Evolutionary conservation across 2,888 invertebrate genomes (phyloP).

Genomic region (Nycteola revayana): DNA sequence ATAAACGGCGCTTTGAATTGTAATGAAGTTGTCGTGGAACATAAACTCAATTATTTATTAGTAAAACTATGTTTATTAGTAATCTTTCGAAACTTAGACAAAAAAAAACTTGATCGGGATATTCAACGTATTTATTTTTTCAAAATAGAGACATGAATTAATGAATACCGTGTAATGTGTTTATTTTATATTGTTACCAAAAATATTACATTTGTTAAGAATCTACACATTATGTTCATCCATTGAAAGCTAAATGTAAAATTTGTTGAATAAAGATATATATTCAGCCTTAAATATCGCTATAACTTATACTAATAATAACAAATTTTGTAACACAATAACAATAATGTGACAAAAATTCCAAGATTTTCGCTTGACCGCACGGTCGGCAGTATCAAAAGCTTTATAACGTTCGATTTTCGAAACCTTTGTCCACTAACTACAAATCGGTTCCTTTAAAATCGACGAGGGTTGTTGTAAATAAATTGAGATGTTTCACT

Average conservation of each 20-base stretch:
- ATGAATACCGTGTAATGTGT: too few species aligned
- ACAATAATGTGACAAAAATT: conserved; percentile 22
- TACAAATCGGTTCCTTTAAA: conserved; percentile 41
- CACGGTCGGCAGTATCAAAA: conserved; percentile 44
- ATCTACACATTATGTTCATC: too few species aligned
- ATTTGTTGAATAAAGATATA: too few species aligned
- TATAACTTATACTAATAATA: too few species aligned
- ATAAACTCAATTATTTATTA: not conserved
- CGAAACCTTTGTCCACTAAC: conserved; percentile 31
- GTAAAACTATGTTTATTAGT: not conserved
- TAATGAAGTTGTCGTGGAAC: not conserved
- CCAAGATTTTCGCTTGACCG: conserved; percentile 18
- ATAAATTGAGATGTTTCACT: conserved; percentile 76
- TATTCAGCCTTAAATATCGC: too few species aligned
- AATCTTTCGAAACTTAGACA: not conserved
- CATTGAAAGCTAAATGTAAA: too few species aligned
- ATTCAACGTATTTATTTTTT: too few species aligned
- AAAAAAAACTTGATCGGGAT: not conserved
- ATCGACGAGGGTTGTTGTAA: conserved; percentile 41
- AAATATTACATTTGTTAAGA: too few species aligned
- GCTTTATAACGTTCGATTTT: conserved; percentile 24
- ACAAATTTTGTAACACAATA: conserved; percentile 11
- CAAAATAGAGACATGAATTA: too few species aligned
- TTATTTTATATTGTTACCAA: too few species aligned
- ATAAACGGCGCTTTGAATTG: not conserved